Conservation (phyloP, 1,140 invertebrate species). For the Drosophila nasuta region DNA sequence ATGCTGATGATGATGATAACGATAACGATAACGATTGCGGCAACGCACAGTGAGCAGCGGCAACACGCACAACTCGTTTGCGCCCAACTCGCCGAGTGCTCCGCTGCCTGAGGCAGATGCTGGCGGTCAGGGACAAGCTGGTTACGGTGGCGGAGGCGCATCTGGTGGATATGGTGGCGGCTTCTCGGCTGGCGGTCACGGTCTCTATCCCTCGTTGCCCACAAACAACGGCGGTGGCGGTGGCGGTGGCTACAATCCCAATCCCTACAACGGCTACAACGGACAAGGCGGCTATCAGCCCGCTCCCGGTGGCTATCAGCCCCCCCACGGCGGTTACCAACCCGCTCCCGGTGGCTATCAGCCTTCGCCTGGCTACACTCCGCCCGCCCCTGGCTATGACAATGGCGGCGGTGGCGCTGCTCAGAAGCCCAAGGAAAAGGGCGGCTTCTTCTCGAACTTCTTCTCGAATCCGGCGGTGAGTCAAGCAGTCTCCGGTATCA, state of each 20-base stretch:
- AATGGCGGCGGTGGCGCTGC: conserved; percentile 47
- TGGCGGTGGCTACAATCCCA: conserved; percentile 47
- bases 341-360: conserved; percentile 62
- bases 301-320: conserved; percentile 60
- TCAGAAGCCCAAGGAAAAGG: conserved; percentile 80
- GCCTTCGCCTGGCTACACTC: conserved; percentile 67
- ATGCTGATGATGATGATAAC: too few species aligned
- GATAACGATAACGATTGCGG: too few species aligned
- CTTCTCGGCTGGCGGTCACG: conserved; percentile 81
- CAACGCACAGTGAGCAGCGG: conserved; percentile 57
- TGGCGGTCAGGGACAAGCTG: conserved; percentile 46
- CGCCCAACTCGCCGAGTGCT: conserved; percentile 74
- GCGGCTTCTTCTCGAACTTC: conserved; percentile 82
- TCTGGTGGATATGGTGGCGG: conserved; percentile 77
- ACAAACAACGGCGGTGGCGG: conserved; percentile 46
- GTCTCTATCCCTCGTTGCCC: conserved; percentile 79
- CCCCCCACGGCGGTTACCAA: conserved; percentile 58
- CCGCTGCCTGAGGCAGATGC: conserved; percentile 58
- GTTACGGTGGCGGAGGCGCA: conserved; percentile 48
- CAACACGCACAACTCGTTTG: conserved; percentile 74
- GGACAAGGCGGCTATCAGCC: conserved; percentile 43
- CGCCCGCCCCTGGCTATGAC: conserved; percentile 68
- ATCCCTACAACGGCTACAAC: conserved; percentile 29
- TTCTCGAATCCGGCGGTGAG: conserved; percentile 82
- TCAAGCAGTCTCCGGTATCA: conserved; percentile 81